These are phyloP conservation scores for Corythucha ciliata DNA, from an alignment of 2,888 invertebrate genomes.

Conservation along the genomic window DNA sequence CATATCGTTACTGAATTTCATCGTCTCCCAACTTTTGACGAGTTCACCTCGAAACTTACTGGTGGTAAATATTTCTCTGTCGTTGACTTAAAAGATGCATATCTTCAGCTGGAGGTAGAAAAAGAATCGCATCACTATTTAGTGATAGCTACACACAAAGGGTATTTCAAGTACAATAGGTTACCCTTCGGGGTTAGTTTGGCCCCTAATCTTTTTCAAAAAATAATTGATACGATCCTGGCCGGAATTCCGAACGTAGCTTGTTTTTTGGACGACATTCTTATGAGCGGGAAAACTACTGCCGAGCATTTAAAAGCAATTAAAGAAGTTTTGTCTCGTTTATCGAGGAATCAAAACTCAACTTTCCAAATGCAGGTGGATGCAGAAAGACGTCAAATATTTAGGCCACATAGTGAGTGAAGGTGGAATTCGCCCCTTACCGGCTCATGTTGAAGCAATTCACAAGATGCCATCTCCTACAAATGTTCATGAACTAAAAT, in stretches of 20 bases:
- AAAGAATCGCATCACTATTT: slow-evolving; percentile 7
- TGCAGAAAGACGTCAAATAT: neutral
- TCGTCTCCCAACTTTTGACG: too few species aligned
- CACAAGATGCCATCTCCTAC: neutral
- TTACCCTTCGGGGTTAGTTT: neutral
- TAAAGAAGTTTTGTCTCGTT: neutral
- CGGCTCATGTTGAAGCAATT: neutral
- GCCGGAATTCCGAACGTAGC: neutral
- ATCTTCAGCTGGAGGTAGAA: neutral
- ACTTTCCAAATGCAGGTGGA: neutral
- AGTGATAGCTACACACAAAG: slow-evolving; percentile 13
- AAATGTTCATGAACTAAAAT: neutral
- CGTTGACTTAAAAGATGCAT: too few species aligned
- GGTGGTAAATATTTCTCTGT: too few species aligned
- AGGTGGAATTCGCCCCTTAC: neutral
- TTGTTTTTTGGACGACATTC: neutral
- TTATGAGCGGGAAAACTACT: neutral
- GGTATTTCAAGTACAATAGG: neutral
- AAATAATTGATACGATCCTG: neutral
- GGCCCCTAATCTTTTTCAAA: neutral
- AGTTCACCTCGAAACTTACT: too few species aligned
- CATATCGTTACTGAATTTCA: too few species aligned
- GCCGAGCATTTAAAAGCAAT: neutral
- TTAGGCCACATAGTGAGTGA: neutral
- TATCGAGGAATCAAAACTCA: neutral